Evolutionary conservation across 2,797 vertebrate genomes (phyloP).

Genomic region (Psittacula echo): DNA sequence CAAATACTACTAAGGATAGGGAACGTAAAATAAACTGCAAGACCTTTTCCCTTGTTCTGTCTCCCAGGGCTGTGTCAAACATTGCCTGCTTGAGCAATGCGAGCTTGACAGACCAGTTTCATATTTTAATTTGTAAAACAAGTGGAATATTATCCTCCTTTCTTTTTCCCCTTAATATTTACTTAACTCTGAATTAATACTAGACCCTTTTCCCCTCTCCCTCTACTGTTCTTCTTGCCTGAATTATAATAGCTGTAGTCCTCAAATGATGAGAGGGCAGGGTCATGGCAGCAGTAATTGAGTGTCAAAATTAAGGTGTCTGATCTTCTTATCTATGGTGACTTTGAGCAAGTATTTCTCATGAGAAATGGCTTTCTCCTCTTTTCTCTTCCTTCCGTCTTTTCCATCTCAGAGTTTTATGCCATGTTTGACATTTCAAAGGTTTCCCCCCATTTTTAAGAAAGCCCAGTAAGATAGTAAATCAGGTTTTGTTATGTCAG

Average conservation of each 20-base stretch:
- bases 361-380: not conserved
- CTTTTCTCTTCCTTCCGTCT: not conserved
- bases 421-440: not conserved
- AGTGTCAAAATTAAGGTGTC: not conserved
- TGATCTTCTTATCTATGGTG: not conserved
- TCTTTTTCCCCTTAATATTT: not conserved
- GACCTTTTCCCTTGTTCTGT: not conserved
- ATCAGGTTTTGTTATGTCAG: not conserved
- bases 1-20: not conserved
- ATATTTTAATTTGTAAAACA: conserved; percentile 5
- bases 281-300: not conserved
- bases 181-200: not conserved
- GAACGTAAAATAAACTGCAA: not conserved
- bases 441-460: fast-evolving
- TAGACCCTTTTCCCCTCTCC: not conserved
- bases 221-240: not conserved
- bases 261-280: not conserved
- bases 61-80: not conserved
- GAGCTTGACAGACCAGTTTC: not conserved
- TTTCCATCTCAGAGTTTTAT: not conserved
- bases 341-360: not conserved
- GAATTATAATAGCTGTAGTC: not conserved
- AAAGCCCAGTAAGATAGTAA: not conserved
- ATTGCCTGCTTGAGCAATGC: not conserved
- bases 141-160: not conserved